Evolutionary conservation across 2,888 invertebrate genomes (phyloP).

Genomic region (Tricholauxania praeusta): DNA sequence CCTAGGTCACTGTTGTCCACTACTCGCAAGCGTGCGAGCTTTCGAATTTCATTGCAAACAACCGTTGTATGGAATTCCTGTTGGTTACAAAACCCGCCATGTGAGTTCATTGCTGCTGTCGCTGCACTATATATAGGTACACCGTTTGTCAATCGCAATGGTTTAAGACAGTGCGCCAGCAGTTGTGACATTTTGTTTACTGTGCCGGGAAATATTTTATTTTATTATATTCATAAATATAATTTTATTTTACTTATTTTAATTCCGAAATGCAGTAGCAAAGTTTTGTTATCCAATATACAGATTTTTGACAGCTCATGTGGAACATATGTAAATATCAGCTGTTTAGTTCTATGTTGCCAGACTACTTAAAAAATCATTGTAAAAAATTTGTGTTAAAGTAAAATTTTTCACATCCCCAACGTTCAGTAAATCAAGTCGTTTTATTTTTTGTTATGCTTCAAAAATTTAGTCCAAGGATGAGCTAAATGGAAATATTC

Average conservation of each 20-base stretch:
- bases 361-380: too few relatives aligned
- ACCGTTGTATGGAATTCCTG: conserved; percentile 72
- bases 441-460: too few relatives aligned
- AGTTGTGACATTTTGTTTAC: conserved; percentile 36
- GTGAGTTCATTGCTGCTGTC: background rate
- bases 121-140: background rate
- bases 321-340: background rate
- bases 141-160: background rate
- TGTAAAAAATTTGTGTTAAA: too few relatives aligned
- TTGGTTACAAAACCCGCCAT: background rate
- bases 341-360: background rate
- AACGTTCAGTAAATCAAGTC: too few relatives aligned
- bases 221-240: conserved; percentile 25
- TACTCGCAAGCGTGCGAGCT: conserved; percentile 84
- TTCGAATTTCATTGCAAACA: conserved; percentile 75
- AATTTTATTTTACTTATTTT: conserved; percentile 5
- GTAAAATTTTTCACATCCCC: too few relatives aligned
- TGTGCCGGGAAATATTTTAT: conserved; percentile 7
- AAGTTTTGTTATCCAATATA: background rate
- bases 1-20: conserved; percentile 98
- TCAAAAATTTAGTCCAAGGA: too few relatives aligned
- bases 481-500: too few relatives aligned
- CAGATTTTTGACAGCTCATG: conserved; percentile 9
- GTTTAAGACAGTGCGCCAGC: conserved; percentile 12
- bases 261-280: background rate